phyloP scores from a whole-genome alignment of 2,113 vertebrate species.

The Cromileptes altivelis region DNA sequence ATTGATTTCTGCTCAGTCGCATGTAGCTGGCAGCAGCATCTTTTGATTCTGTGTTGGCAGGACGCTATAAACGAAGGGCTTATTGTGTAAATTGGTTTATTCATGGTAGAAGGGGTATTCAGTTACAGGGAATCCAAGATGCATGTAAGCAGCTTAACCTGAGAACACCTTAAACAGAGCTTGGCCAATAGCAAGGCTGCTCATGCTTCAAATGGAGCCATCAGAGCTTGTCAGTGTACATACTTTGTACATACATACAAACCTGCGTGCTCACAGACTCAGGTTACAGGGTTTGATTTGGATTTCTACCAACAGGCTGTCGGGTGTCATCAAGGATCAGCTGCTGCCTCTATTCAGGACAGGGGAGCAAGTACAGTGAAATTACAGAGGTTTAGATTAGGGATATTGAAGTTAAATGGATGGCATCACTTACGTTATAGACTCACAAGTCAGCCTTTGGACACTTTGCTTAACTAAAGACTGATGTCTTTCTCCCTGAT shows the following conservation, averaged over 20 bases:
- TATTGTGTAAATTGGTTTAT: slow-evolving; percentile 56
- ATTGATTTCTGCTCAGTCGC: not conserved
- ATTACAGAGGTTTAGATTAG: not conserved
- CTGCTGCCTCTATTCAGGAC: not conserved
- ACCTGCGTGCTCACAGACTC: not conserved
- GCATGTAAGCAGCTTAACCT: slow-evolving; percentile 42
- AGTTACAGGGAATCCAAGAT: slow-evolving; percentile 33
- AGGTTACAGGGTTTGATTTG: slow-evolving; percentile 2
- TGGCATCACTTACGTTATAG: too few relatives aligned
- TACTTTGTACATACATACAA: not conserved
- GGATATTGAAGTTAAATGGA: not conserved
- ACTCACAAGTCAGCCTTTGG: too few relatives aligned
- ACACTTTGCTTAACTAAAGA: too few relatives aligned
- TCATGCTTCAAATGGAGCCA: slow-evolving; percentile 17
- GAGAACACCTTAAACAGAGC: slow-evolving; percentile 16
- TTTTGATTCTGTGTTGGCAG: slow-evolving; percentile 6
- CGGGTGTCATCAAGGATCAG: slow-evolving; percentile 4
- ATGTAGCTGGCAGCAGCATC: not conserved
- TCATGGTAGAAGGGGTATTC: slow-evolving; percentile 15
- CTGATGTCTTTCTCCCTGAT: too few relatives aligned
- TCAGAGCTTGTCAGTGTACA: not conserved
- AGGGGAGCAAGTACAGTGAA: not conserved
- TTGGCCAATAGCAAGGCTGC: not conserved
- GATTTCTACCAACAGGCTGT: not conserved
- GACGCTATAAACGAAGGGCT: not conserved